Conservation (phyloP, 2,888 invertebrate genomes). For the Caenorhabditis plicata region DNA sequence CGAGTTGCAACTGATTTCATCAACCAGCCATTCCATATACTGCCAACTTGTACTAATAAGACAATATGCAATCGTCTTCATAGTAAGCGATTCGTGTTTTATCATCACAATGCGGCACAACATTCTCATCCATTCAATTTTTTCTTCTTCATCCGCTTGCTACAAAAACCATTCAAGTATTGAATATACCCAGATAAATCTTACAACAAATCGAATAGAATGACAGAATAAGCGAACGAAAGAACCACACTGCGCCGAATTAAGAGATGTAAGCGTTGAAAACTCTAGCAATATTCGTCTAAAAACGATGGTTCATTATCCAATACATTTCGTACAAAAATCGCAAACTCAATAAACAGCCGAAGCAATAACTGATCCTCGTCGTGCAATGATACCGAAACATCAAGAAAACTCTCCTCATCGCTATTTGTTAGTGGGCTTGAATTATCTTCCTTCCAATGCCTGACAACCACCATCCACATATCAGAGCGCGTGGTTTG, state of each 20-base stretch:
- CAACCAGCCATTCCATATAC: conserved; percentile 5
- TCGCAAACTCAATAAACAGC: conserved; percentile 7
- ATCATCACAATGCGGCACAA: conserved; percentile 5
- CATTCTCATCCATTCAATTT: conserved; percentile 7
- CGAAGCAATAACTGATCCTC: conserved; percentile 7
- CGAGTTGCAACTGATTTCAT: conserved; percentile 6
- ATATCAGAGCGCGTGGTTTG: conserved; percentile 12
- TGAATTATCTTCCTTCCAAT: conserved; percentile 6
- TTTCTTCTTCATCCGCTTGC: conserved; percentile 4
- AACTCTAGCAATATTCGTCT: conserved; percentile 16
- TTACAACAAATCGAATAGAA: conserved; percentile 8
- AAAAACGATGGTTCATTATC: not conserved
- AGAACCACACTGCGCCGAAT: conserved; percentile 14
- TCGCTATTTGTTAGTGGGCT: conserved; percentile 11
- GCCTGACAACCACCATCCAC: conserved; percentile 17
- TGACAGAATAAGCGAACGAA: conserved; percentile 19
- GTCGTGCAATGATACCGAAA: conserved; percentile 9
- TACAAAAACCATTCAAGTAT: too few species aligned
- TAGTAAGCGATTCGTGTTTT: conserved; percentile 4
- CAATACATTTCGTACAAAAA: not conserved
- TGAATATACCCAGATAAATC: too few species aligned
- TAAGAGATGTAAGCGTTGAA: conserved; percentile 2
- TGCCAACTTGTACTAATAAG: conserved; percentile 7
- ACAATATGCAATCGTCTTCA: conserved; percentile 8
- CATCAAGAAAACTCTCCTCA: conserved; percentile 23